A percentile compares a stretch with the other conserved stretches of the same genome.
phyloP scores from a whole-genome alignment of 2,113 vertebrate genomes.

The Channa maculata region DNA sequence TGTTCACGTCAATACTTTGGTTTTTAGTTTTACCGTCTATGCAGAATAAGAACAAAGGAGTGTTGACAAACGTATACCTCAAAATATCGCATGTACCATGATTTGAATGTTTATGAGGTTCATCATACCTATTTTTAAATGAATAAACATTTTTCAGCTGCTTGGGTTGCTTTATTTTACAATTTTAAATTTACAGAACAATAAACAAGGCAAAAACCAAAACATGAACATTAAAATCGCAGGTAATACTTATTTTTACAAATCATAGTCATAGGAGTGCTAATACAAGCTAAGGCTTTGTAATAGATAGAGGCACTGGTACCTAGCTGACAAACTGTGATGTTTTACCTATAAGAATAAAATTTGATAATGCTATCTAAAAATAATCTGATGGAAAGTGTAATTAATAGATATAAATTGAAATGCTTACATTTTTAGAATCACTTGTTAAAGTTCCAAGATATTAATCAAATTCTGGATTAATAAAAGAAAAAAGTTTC shows the following conservation, averaged over 20 bases:
- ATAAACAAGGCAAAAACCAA: neutral
- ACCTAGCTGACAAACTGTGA: constrained; percentile 30
- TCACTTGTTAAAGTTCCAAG: neutral
- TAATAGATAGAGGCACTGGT: constrained; percentile 5
- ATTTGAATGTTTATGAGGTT: constrained; percentile 48
- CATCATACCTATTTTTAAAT: constrained; percentile 42
- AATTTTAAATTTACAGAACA: constrained; percentile 23
- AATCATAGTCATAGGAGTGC: neutral
- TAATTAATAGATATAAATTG: constrained; percentile 24
- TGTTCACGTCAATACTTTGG: neutral
- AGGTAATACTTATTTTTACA: neutral
- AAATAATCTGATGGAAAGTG: constrained; percentile 6
- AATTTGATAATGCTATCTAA: constrained; percentile 3
- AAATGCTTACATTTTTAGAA: no score
- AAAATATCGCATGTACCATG: constrained; percentile 24
- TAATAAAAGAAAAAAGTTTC: neutral
- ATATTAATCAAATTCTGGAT: constrained; percentile 5
- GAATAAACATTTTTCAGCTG: constrained; percentile 17
- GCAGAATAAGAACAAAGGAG: constrained; percentile 20
- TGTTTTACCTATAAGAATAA: constrained; percentile 11
- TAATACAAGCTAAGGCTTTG: neutral
- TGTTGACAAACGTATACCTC: constrained; percentile 40
- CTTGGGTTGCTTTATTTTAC: constrained; percentile 56
- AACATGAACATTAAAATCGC: constrained; percentile 57
- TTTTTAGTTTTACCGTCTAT: constrained; percentile 15